phyloP scores from a whole-genome alignment of 2,888 invertebrate species.

The Horisme vitalbata region DNA sequence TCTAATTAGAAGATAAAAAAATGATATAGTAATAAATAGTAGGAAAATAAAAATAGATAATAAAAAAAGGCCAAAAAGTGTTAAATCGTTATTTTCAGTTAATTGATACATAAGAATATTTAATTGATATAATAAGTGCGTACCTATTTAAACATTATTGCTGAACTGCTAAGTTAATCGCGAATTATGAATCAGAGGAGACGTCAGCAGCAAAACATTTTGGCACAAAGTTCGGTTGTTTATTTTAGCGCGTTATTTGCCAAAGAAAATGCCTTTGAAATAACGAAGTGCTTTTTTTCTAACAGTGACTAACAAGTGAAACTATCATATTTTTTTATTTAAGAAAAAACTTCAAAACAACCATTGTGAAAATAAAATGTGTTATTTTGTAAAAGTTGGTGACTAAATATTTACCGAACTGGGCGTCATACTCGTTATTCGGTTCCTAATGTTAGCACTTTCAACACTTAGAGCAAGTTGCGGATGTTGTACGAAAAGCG shows the following conservation, averaged over 20 bases:
- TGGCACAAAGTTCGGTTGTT: slow-evolving; percentile 18
- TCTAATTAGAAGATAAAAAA: no score
- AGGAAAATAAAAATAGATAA: no score
- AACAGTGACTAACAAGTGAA: not conserved
- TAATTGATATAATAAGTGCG: no score
- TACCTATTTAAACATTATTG: no score
- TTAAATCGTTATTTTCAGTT: no score
- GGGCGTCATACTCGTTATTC: slow-evolving; percentile 4
- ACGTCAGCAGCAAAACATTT: slow-evolving; percentile 16
- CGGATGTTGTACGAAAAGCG: no score
- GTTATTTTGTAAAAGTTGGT: no score
- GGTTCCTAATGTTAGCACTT: slow-evolving; percentile 14
- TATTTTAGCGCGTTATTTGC: slow-evolving; percentile 9
- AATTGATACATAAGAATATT: no score
- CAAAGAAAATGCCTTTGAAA: slow-evolving; percentile 6
- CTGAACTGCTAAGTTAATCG: slow-evolving; percentile 1
- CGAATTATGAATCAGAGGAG: slow-evolving; percentile 24
- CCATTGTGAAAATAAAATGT: no score
- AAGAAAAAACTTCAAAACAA: not conserved
- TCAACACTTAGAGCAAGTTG: slow-evolving; percentile 23
- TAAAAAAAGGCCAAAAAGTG: no score
- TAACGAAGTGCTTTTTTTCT: not conserved
- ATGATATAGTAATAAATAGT: no score
- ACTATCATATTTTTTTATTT: not conserved
- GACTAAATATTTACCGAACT: slow-evolving; percentile 28